phyloP scores from a whole-genome alignment of 2,797 vertebrate species.

The Vespertilio murinus region DNA sequence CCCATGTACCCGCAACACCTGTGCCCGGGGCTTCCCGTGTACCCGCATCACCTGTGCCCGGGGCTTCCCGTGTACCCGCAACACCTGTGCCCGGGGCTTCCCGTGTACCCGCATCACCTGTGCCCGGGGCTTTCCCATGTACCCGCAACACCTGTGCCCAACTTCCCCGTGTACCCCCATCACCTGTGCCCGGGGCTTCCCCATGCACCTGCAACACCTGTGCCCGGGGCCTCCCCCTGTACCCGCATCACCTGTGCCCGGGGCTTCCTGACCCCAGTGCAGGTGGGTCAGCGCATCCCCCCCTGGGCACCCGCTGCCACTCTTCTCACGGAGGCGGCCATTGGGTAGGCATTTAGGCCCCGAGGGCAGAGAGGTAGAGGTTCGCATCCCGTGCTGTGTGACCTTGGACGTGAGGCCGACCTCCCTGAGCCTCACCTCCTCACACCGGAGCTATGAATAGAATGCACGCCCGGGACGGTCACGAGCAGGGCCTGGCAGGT shows the following conservation, averaged over 20 bases:
- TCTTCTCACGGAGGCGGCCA: neutral
- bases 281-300: neutral
- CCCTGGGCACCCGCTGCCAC: neutral
- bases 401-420: neutral
- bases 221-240: accelerated
- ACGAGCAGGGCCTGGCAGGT: accelerated
- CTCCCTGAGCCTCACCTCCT: neutral
- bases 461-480: accelerated
- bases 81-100: too few relatives aligned
- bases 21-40: neutral
- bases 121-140: accelerated
- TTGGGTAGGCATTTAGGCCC: neutral
- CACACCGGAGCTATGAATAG: neutral
- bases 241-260: neutral
- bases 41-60: too few relatives aligned
- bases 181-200: neutral
- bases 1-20: neutral
- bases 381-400: neutral
- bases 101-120: neutral
- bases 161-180: too few relatives aligned
- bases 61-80: too few relatives aligned
- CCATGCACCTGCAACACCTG: neutral
- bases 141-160: neutral
- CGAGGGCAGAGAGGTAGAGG: neutral
- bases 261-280: neutral